Conservation (phyloP, 2,888 invertebrate genomes). For the Ormyrus pomaceus region DNA sequence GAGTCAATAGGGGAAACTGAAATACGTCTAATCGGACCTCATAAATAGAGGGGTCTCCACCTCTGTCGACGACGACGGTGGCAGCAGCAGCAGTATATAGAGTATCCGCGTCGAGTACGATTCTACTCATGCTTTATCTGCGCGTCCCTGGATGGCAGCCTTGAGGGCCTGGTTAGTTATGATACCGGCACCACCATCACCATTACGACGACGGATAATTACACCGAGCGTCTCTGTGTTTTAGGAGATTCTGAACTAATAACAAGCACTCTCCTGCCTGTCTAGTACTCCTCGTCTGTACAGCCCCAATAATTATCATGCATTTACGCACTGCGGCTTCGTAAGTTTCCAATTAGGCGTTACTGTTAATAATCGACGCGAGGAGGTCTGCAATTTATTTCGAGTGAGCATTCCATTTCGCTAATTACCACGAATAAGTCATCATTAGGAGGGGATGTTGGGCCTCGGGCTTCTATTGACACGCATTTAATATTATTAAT, state of each 20-base stretch:
- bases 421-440: constrained; percentile 3
- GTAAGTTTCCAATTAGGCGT: constrained; percentile 38
- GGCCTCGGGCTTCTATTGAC: background rate
- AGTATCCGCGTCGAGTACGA: too few species aligned
- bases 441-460: background rate
- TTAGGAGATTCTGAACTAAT: constrained; percentile 14
- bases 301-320: constrained; percentile 26
- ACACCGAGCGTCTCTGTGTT: background rate
- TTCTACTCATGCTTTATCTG: background rate
- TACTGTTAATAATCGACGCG: constrained; percentile 1
- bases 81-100: too few species aligned
- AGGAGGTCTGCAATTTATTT: constrained; percentile 18
- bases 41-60: too few species aligned
- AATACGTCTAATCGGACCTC: background rate
- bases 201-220: constrained; percentile 25
- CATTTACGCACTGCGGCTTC: constrained; percentile 13
- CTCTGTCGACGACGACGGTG: too few species aligned
- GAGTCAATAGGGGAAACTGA: background rate
- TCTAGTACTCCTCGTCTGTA: background rate
- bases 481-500: too few species aligned
- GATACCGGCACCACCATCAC: constrained; percentile 22
- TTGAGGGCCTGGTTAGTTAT: constrained; percentile 22
- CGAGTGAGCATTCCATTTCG: background rate
- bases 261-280: background rate
- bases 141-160: background rate